phyloP scores from a whole-genome alignment of 2,888 invertebrate genomes.

The Chloroclystis v-ata region DNA sequence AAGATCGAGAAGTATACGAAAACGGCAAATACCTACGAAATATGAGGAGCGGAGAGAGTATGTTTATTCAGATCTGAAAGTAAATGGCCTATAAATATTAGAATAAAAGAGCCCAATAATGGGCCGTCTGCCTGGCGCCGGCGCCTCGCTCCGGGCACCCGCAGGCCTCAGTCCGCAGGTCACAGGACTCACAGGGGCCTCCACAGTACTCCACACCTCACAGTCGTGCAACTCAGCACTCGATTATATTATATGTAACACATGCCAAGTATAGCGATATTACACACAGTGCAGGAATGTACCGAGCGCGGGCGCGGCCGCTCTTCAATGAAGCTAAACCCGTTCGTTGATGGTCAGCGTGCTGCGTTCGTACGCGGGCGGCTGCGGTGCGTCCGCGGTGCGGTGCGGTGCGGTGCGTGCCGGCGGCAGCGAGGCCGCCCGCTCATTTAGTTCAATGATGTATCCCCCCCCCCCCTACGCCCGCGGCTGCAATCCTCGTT shows the following conservation, averaged over 20 bases:
- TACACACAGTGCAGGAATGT: neutral
- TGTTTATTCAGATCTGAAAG: constrained; percentile 7
- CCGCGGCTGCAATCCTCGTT: constrained; percentile 6
- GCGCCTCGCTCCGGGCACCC: neutral
- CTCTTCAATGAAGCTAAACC: neutral
- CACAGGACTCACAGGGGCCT: too few species aligned
- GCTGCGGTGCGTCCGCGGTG: too few species aligned
- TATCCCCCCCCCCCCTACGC: neutral
- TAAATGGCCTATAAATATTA: constrained; percentile 13
- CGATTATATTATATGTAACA: too few species aligned
- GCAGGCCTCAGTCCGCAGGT: too few species aligned
- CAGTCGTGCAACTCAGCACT: too few species aligned
- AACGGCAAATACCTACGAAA: constrained; percentile 8
- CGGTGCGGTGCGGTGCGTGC: too few species aligned
- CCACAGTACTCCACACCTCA: too few species aligned
- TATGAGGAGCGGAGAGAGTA: neutral
- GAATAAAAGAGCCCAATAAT: constrained; percentile 4
- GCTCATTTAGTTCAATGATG: constrained; percentile 18
- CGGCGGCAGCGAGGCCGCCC: constrained; percentile 15
- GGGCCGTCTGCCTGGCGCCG: neutral
- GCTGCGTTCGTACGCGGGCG: too few species aligned
- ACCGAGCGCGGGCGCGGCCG: neutral
- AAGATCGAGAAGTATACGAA: too few species aligned
- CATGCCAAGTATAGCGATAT: too few species aligned
- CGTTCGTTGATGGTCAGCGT: too few species aligned